Evolutionary conservation across 92 coral and sea anemone species (phyloP).

Genomic region (Chrysogorgia sp.): DNA sequence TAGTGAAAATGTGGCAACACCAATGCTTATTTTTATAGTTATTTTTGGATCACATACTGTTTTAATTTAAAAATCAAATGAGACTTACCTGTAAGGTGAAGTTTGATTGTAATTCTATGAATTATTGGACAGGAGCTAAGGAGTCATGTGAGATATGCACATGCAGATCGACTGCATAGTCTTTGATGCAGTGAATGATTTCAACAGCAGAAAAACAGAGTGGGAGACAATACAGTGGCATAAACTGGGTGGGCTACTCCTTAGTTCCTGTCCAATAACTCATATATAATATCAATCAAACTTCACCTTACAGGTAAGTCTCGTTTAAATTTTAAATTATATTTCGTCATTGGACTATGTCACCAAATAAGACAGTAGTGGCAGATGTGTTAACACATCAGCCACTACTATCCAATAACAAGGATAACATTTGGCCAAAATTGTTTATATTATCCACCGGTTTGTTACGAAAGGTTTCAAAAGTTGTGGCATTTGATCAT

Average conservation of each 20-base stretch:
- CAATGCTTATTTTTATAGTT: too few species aligned
- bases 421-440: neutral
- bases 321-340: too few species aligned
- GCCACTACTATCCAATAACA: too few species aligned
- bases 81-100: conserved; percentile 11
- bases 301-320: too few species aligned
- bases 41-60: too few species aligned
- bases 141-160: conserved; percentile 10
- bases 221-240: too few species aligned
- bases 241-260: neutral
- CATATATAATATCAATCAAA: neutral
- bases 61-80: conserved; percentile 4
- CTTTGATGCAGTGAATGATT: neutral
- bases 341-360: neutral
- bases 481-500: conserved; percentile 49
- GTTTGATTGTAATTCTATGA: too few species aligned
- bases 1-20: too few species aligned
- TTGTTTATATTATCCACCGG: conserved; percentile 21
- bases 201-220: neutral
- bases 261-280: conserved; percentile 1
- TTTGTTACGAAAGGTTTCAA: conserved; percentile 36
- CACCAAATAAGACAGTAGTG: neutral
- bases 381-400: neutral
- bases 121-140: conserved; percentile 6
- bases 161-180: conserved; percentile 2